These are phyloP conservation scores for Cryptus viduatorius DNA, from an alignment of 2,888 invertebrate species.

Conservation along the genomic window DNA sequence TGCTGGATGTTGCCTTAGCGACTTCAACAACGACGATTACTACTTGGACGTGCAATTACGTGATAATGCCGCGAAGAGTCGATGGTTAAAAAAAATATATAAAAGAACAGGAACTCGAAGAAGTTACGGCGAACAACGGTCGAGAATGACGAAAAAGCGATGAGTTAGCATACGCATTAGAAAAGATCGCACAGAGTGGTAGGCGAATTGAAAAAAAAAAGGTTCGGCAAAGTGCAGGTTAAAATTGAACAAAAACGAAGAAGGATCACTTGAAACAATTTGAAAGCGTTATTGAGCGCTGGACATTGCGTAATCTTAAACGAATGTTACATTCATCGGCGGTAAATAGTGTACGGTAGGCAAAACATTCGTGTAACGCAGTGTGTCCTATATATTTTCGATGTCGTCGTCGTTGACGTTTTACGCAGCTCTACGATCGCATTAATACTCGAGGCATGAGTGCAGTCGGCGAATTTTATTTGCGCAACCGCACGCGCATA, in stretches of 20 bases:
- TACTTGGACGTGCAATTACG: slow-evolving; percentile 36
- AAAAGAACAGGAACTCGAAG: background rate
- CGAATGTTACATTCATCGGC: slow-evolving; percentile 11
- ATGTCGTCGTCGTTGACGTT: slow-evolving; percentile 9
- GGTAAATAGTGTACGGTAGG: background rate
- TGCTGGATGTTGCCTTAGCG: slow-evolving; percentile 8
- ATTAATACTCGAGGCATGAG: slow-evolving; percentile 52
- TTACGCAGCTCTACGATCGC: background rate
- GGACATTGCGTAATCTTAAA: slow-evolving; percentile 46
- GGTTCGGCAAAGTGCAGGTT: background rate
- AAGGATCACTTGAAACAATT: background rate
- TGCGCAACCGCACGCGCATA: slow-evolving; percentile 33
- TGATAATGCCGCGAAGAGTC: slow-evolving; percentile 38
- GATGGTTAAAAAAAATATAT: slow-evolving; percentile 3
- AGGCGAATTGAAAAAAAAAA: background rate
- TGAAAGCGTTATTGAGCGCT: slow-evolving; percentile 17
- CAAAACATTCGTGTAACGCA: background rate
- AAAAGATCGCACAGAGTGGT: background rate
- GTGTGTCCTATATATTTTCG: slow-evolving; percentile 14
- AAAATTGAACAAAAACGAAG: background rate
- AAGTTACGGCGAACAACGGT: background rate
- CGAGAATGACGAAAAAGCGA: slow-evolving; percentile 17
- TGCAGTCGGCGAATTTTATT: slow-evolving; percentile 41
- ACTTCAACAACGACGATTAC: slow-evolving; percentile 8
- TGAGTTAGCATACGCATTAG: too few species aligned